phyloP scores from a whole-genome alignment of 2,888 invertebrate genomes.

The Lamellibrachia satsuma region DNA sequence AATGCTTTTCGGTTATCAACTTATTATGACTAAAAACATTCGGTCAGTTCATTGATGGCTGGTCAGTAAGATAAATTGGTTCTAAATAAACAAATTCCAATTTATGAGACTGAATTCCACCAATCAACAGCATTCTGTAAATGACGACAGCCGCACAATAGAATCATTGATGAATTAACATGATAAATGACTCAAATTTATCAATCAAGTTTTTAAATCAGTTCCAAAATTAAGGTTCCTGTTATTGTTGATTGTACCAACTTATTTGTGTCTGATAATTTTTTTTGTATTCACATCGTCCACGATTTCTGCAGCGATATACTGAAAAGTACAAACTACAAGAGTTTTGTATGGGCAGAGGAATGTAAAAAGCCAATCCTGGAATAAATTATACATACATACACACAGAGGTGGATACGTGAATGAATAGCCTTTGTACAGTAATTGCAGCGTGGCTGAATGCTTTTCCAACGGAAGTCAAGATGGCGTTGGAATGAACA shows the following conservation, averaged over 20 bases:
- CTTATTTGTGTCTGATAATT: background rate
- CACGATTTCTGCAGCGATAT: background rate
- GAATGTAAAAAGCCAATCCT: background rate
- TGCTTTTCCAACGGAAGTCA: too few species aligned
- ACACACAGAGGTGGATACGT: background rate
- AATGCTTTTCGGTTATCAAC: background rate
- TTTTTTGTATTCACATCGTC: background rate
- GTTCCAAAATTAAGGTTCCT: background rate
- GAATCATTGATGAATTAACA: background rate
- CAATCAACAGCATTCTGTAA: background rate
- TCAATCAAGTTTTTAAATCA: background rate
- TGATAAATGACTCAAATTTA: background rate
- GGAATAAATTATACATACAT: background rate
- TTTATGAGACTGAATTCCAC: background rate
- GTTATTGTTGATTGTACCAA: background rate
- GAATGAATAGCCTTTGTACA: too few species aligned
- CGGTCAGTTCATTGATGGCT: background rate
- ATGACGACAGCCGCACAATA: background rate
- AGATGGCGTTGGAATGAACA: too few species aligned
- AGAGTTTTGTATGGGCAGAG: background rate
- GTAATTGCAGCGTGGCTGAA: too few species aligned
- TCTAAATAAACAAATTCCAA: background rate
- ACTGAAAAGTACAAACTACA: background rate
- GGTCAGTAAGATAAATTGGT: background rate
- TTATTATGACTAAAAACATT: background rate